Evolutionary conservation across 2,797 vertebrate genomes (phyloP).

Genomic region (Falco peregrinus): DNA sequence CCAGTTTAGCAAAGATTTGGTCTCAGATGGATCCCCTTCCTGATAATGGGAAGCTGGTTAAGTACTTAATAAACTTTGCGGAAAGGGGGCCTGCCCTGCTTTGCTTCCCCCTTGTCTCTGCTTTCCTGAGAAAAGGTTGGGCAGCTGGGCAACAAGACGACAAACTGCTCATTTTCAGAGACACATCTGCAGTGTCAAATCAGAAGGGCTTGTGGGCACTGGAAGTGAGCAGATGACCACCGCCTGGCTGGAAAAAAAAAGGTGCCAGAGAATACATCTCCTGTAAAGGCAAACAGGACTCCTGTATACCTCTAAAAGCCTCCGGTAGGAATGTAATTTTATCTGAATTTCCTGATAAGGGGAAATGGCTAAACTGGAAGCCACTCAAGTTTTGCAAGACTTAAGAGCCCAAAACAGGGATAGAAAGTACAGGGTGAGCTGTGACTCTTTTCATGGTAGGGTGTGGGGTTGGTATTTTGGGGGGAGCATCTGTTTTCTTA

Average conservation of each 20-base stretch:
- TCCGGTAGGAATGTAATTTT: conserved; percentile 56
- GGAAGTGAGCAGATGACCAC: background rate
- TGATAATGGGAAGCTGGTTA: background rate
- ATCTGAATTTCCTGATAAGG: conserved; percentile 62
- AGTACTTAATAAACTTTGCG: background rate
- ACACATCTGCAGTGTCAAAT: background rate
- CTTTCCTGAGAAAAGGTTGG: background rate
- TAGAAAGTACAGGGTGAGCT: background rate
- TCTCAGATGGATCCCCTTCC: background rate
- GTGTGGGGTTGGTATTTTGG: background rate
- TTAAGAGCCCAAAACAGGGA: background rate
- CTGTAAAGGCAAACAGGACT: background rate
- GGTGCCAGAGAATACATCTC: background rate
- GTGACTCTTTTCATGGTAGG: accelerated
- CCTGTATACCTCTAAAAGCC: conserved; percentile 43
- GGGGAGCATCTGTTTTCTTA: background rate
- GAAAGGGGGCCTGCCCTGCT: background rate
- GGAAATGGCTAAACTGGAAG: conserved; percentile 63
- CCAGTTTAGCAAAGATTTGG: background rate
- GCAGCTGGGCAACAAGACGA: too few relatives aligned
- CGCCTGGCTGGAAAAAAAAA: background rate
- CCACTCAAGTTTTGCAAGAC: conserved; percentile 28
- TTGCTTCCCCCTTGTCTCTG: background rate
- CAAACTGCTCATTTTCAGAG: background rate
- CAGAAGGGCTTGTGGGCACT: background rate